Evolutionary conservation across 2,888 invertebrate genomes (phyloP).

Genomic region (Lottia scabra): DNA sequence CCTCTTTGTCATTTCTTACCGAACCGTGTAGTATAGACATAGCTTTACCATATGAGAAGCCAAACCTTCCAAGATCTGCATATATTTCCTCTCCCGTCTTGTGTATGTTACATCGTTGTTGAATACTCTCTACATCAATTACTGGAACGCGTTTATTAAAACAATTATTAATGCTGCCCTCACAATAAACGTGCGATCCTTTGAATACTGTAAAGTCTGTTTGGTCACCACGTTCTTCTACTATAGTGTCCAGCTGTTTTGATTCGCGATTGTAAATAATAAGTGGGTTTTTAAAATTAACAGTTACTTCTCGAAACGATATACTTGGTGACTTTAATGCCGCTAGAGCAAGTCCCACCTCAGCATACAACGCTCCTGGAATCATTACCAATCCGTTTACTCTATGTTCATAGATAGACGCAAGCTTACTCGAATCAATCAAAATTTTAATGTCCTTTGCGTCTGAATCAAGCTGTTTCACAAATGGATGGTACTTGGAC

Average conservation of each 20-base stretch:
- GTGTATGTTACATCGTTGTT: neutral
- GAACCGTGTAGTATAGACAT: neutral
- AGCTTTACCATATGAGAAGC: slow-evolving; percentile 8
- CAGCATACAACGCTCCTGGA: slow-evolving; percentile 40
- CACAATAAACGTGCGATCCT: no score
- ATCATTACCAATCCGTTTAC: slow-evolving; percentile 28
- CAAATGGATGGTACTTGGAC: slow-evolving; percentile 11
- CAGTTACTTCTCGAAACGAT: neutral
- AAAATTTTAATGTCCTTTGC: slow-evolving; percentile 8
- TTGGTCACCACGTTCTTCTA: neutral
- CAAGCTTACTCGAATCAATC: slow-evolving; percentile 27
- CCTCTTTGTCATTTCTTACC: neutral
- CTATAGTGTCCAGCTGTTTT: neutral
- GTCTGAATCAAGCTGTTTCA: slow-evolving; percentile 14
- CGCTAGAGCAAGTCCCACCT: slow-evolving; percentile 32
- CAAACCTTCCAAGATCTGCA: slow-evolving; percentile 4
- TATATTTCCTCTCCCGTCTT: slow-evolving; percentile 12
- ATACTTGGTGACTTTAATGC: neutral
- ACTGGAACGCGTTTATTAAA: no score
- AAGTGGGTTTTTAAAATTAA: neutral
- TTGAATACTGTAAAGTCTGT: no score
- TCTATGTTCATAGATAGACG: slow-evolving; percentile 40
- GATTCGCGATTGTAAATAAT: neutral
- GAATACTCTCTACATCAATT: neutral
- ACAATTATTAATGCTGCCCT: no score